Conservation (phyloP, 2,797 vertebrate species). For the Nasua narica region DNA sequence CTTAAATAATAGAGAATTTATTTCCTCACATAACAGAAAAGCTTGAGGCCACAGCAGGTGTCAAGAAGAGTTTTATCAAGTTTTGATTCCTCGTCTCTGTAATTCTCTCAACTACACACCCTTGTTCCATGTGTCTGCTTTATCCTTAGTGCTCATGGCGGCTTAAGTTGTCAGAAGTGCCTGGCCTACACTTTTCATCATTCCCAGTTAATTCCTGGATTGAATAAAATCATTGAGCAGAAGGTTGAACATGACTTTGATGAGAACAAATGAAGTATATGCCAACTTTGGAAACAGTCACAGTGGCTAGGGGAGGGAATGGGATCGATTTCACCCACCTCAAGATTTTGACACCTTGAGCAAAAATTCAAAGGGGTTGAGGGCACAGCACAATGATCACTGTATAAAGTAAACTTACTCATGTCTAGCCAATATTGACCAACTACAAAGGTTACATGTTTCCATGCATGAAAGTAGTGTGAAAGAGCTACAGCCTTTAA, state of each 20-base stretch:
- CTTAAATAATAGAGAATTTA: background rate
- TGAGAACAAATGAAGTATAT: background rate
- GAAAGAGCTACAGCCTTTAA: constrained; percentile 13
- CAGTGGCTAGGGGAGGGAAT: background rate
- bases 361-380: background rate
- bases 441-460: background rate
- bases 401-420: background rate
- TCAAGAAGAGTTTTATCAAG: background rate
- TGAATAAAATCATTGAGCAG: background rate
- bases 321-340: background rate
- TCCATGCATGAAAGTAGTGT: background rate
- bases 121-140: background rate
- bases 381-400: background rate
- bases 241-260: background rate
- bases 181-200: background rate
- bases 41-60: background rate
- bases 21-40: background rate
- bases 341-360: background rate
- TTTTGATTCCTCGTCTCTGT: background rate
- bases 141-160: background rate
- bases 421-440: background rate
- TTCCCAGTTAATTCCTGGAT: background rate
- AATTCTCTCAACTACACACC: background rate
- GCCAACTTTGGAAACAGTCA: background rate
- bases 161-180: background rate